Evolutionary conservation across 2,888 invertebrate genomes (phyloP).

Genomic region (Leistus spinibarbis): DNA sequence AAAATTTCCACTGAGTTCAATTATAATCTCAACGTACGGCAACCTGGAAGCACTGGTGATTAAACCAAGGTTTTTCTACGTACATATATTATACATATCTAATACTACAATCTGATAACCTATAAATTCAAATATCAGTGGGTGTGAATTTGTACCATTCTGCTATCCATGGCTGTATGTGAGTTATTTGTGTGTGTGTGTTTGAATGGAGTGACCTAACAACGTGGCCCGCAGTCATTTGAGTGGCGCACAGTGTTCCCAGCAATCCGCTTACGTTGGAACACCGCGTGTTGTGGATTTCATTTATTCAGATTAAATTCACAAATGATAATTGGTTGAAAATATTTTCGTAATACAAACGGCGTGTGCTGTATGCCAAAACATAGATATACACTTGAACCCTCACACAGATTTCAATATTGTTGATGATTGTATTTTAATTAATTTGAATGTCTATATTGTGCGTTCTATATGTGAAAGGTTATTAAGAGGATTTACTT

Average conservation of each 20-base stretch:
- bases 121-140: background rate
- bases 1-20: too few relatives aligned
- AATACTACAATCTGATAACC: too few relatives aligned
- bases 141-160: background rate
- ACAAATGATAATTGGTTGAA: conserved; percentile 36
- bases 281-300: conserved; percentile 2
- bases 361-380: background rate
- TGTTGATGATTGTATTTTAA: background rate
- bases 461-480: background rate
- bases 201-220: conserved; percentile 12
- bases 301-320: conserved; percentile 33
- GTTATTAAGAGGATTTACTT: background rate
- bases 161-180: background rate
- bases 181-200: background rate
- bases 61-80: too few relatives aligned
- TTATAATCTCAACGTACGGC: too few relatives aligned
- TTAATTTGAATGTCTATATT: background rate
- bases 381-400: background rate
- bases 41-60: too few relatives aligned
- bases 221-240: conserved; percentile 23
- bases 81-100: too few relatives aligned
- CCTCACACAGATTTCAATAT: background rate
- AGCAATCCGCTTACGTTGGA: conserved; percentile 30
- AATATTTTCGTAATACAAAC: conserved; percentile 17
- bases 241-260: background rate